Conservation (phyloP, 2,797 vertebrate genomes). For the Hybognathus amarus region DNA sequence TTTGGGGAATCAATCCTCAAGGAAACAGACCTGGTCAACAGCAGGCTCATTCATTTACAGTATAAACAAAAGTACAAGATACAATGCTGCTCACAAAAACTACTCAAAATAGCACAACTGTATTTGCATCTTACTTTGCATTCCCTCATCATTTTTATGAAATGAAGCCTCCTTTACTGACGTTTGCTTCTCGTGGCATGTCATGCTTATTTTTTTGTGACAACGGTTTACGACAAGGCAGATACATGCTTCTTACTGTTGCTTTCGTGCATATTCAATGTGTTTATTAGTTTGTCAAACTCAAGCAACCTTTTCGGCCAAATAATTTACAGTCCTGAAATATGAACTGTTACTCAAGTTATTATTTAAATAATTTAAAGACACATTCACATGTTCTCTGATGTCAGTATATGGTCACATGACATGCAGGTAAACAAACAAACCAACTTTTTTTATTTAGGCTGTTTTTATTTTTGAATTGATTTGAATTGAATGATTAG, state of each 20-base stretch:
- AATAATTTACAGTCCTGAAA: not conserved
- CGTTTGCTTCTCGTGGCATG: not conserved
- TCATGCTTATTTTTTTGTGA: not conserved
- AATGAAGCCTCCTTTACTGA: not conserved
- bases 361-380: not conserved
- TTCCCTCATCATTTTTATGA: not conserved
- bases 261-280: not conserved
- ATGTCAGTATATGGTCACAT: not conserved
- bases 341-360: not conserved
- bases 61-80: not conserved
- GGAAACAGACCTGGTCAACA: slow-evolving; percentile 17
- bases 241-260: not conserved
- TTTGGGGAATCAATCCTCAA: not conserved
- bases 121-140: slow-evolving; percentile 40
- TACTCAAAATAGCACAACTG: not conserved
- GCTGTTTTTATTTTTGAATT: not conserved
- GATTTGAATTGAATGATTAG: too few species aligned
- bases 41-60: slow-evolving; percentile 4
- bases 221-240: not conserved
- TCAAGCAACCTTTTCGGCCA: not conserved
- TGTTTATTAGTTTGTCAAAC: not conserved
- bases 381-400: not conserved
- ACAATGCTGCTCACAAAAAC: not conserved
- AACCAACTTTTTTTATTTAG: not conserved
- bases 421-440: not conserved